A percentile compares a stretch with the other conserved stretches of the same genome.
Evolutionary conservation across 2,113 vertebrate species (phyloP).

Genomic region (Hiodon alosoides): DNA sequence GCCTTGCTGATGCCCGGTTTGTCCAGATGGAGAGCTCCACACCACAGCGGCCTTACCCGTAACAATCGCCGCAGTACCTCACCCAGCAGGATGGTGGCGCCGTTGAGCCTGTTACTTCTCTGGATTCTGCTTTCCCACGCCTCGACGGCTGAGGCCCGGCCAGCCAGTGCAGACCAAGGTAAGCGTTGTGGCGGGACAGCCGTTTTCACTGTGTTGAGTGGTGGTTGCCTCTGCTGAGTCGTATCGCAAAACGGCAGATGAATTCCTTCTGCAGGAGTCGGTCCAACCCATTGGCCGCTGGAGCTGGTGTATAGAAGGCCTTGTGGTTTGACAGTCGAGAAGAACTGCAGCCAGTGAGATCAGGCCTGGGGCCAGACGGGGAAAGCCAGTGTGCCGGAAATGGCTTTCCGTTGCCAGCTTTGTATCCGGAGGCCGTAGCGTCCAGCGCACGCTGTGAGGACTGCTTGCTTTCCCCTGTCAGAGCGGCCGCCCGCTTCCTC

Average conservation of each 20-base stretch:
- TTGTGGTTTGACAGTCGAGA: too few species aligned
- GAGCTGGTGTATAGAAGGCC: too few species aligned
- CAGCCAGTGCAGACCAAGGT: slow-evolving; percentile 58
- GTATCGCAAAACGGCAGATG: neutral
- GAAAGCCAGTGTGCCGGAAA: neutral
- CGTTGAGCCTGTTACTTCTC: slow-evolving; percentile 57
- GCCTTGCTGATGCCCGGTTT: slow-evolving; percentile 51
- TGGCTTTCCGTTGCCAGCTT: neutral
- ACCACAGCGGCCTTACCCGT: slow-evolving; percentile 32
- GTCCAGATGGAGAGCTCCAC: slow-evolving; percentile 58
- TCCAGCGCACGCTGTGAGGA: too few species aligned
- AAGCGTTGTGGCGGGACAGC: slow-evolving; percentile 15
- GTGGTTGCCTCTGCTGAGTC: neutral
- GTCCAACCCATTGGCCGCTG: too few species aligned
- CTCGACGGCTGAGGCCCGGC: slow-evolving; percentile 47
- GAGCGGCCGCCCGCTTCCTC: neutral
- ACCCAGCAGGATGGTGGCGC: slow-evolving; percentile 59
- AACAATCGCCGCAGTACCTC: slow-evolving; percentile 46
- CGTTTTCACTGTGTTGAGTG: neutral
- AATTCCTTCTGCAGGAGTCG: too few species aligned
- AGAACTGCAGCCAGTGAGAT: too few species aligned
- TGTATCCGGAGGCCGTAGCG: too few species aligned
- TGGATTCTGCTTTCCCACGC: slow-evolving; percentile 49
- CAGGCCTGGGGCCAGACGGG: neutral
- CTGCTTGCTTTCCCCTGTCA: too few species aligned